Evolutionary conservation across 2,797 vertebrate species (phyloP), one percentile per base, ranked within the genome.

Genomic region (Sorex maritimensis): DNA sequence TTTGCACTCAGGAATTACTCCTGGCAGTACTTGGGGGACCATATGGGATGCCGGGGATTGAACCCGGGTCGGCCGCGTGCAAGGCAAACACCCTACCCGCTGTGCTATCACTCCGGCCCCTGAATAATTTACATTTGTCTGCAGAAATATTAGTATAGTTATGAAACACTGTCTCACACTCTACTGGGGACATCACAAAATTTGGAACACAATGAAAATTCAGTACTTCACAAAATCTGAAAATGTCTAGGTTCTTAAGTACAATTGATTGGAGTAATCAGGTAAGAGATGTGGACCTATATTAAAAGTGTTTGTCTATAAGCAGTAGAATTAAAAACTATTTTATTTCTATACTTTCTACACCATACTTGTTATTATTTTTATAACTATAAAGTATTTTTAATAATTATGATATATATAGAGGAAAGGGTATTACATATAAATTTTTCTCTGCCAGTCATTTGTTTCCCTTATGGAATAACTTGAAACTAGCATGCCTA

Each of bases 191-290:
- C 28, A 52, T 81, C 58, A 88, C 87, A 93, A 92, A 92, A 80
- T 67, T 67, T 63, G 61, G 58, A 61, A 67, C 19, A 94, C 28
- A 84, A 14, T 61, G 58, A 61, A 21, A 74, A 30, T 92, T 52
- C n/a, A 86, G 88, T 86, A 58, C 28, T 13, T 78, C 68, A 84
- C 17, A 92, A 90, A 88, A 67, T 55, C n/a, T 61, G 69, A 95
- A 96, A 95, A 85, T 58, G 44, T 94, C 41, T 72, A 5, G 81
- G 86, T 92, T 95, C 75, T 52, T 93, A 89, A 86, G 77, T 5
- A 58, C 1, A 89, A n/a, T 46, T 91, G 58, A 9, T 61, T 38
- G 6, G 26, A 78, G 63, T 13, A 46, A 91, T 30, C 28, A 91
- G 19, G 30, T 82, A 85, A 79, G 11, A 8, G 41, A 63, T 71